Conservation (phyloP, 35 echinoderm and acorn worm species). For the Ptychodera flava region DNA sequence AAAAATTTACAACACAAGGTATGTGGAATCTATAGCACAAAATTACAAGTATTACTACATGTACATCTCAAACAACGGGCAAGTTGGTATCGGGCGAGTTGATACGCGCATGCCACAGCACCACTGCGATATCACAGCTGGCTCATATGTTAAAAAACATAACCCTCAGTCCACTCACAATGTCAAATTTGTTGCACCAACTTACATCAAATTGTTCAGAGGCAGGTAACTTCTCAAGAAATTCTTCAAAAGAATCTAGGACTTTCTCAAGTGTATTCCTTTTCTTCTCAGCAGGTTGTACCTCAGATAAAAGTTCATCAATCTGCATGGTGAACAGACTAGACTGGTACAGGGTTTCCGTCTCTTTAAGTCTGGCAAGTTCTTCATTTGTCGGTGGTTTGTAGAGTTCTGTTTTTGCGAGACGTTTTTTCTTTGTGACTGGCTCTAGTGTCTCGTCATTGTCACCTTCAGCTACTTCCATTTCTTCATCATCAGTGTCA, state of each 20-base stretch:
- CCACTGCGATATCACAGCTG: too few relatives aligned
- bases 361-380: constrained; percentile 37
- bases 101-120: too few relatives aligned
- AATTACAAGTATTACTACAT: too few relatives aligned
- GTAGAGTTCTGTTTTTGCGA: constrained; percentile 37
- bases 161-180: too few relatives aligned
- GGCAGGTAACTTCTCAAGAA: constrained; percentile 13
- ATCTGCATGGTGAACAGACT: constrained; percentile 45
- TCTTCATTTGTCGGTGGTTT: constrained; percentile 51
- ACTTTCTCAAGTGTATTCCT: constrained; percentile 16
- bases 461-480: too few relatives aligned
- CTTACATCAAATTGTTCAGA: constrained; percentile 37
- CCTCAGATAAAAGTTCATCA: constrained; percentile 37
- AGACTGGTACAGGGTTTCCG: constrained; percentile 46
- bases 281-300: constrained; percentile 24
- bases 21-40: too few relatives aligned
- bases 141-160: too few relatives aligned
- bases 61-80: too few relatives aligned
- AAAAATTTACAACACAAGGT: too few relatives aligned
- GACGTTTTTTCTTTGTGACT: background rate
- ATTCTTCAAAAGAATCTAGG: constrained; percentile 16
- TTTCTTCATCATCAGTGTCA: too few relatives aligned
- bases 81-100: too few relatives aligned
- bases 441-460: background rate
- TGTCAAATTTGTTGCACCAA: too few relatives aligned